These are phyloP conservation scores for Trachelus stipa DNA, from an alignment of 2,888 invertebrate genomes.

Conservation along the genomic window DNA sequence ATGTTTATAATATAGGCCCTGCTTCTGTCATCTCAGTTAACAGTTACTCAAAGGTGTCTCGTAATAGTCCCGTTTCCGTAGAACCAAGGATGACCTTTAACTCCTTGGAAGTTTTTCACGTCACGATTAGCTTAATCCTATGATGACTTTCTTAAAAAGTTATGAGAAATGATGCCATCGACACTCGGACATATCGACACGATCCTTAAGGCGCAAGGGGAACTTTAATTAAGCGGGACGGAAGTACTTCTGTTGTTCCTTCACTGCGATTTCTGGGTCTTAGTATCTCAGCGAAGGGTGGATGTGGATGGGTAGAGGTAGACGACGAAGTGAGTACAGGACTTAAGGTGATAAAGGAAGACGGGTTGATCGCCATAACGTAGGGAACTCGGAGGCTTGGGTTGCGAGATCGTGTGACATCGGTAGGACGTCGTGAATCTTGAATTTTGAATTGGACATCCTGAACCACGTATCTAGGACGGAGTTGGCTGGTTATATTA, in stretches of 20 bases:
- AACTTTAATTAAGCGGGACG: not conserved
- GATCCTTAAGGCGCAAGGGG: not conserved
- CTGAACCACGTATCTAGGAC: conserved; percentile 39
- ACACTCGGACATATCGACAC: not conserved
- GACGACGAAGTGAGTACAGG: not conserved
- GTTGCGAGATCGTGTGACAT: not conserved
- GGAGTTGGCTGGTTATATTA: conserved; percentile 54
- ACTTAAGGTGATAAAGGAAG: not conserved
- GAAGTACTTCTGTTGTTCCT: not conserved
- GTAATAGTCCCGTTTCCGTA: not conserved
- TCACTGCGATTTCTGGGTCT: not conserved
- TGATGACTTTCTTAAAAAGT: not conserved
- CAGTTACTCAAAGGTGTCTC: not conserved
- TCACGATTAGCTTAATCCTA: not conserved
- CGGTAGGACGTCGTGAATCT: not conserved
- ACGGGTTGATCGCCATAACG: not conserved
- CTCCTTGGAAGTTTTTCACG: not conserved
- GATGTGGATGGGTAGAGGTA: not conserved
- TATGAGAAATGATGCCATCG: not conserved
- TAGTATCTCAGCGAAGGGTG: not conserved
- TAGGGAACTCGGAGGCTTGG: not conserved
- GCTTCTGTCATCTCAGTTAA: not conserved
- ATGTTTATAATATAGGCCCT: not conserved
- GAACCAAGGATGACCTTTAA: not conserved
- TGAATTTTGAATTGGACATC: not conserved